phyloP scores from a whole-genome alignment of 2,888 invertebrate genomes.

The Amblyjoppa fuscipennis region DNA sequence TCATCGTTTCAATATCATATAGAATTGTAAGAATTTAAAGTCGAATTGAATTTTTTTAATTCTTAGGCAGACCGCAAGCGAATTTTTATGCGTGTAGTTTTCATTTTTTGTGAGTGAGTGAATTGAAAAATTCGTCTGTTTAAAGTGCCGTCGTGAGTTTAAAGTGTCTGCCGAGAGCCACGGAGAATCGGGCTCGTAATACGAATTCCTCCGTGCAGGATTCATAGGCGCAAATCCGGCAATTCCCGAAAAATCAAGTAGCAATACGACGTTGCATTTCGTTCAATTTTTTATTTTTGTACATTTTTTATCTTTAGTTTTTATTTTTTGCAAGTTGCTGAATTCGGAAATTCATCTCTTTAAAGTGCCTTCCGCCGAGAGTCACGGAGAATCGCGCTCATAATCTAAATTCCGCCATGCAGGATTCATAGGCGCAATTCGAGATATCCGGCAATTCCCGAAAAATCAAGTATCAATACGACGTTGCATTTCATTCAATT shows the following conservation, averaged over 20 bases:
- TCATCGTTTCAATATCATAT: too few relatives aligned
- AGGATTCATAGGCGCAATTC: not conserved
- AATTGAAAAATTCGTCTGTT: not conserved
- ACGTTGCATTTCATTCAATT: too few relatives aligned
- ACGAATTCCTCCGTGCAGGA: not conserved
- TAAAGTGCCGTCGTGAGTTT: not conserved
- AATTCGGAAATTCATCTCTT: not conserved
- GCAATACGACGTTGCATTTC: constrained; percentile 19
- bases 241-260: constrained; percentile 45
- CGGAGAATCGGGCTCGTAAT: not conserved
- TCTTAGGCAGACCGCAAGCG: too few relatives aligned
- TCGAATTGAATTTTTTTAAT: too few relatives aligned
- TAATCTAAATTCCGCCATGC: not conserved
- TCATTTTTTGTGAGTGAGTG: too few relatives aligned
- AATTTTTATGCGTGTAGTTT: too few relatives aligned
- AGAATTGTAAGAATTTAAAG: too few relatives aligned
- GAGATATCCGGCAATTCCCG: too few relatives aligned
- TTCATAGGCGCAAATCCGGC: constrained; percentile 1
- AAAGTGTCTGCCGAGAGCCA: not conserved
- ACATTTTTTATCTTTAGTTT: not conserved
- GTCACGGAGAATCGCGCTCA: not conserved
- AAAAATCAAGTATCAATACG: too few relatives aligned
- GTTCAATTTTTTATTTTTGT: not conserved
- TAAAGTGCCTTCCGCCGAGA: not conserved
- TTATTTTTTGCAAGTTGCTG: too few relatives aligned